phyloP scores from a whole-genome alignment of 2,797 vertebrate genomes.

The Arctocebus calabarensis region DNA sequence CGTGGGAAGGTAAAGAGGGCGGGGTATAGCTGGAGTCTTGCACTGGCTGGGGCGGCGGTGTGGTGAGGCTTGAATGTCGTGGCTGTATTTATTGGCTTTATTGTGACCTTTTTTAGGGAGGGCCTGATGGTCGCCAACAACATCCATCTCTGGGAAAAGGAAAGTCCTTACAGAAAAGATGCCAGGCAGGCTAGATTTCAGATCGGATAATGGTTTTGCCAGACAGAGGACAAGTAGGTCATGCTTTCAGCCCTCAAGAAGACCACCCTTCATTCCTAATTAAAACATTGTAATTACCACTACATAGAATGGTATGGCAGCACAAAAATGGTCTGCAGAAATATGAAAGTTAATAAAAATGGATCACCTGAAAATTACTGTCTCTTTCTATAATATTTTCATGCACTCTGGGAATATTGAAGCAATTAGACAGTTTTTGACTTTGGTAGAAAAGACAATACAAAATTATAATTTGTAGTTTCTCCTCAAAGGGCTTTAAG shows the following conservation, averaged over 20 bases:
- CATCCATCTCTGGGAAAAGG: background rate
- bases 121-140: too few species aligned
- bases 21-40: too few species aligned
- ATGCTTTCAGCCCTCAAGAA: background rate
- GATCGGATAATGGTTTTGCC: background rate
- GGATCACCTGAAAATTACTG: constrained; percentile 11
- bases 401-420: constrained; percentile 15
- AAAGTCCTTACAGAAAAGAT: background rate
- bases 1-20: too few species aligned
- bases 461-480: background rate
- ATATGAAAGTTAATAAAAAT: constrained; percentile 12
- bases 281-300: background rate
- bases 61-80: too few species aligned
- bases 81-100: too few species aligned
- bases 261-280: background rate
- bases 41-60: too few species aligned
- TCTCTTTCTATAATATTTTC: background rate
- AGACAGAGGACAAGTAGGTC: background rate
- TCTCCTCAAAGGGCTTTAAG: background rate
- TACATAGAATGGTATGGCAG: background rate
- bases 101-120: too few species aligned
- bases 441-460: background rate
- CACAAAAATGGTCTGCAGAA: background rate
- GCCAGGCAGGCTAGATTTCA: background rate
- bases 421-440: background rate